phyloP scores from a whole-genome alignment of 2,888 invertebrate genomes.

The Pelosia muscerda region DNA sequence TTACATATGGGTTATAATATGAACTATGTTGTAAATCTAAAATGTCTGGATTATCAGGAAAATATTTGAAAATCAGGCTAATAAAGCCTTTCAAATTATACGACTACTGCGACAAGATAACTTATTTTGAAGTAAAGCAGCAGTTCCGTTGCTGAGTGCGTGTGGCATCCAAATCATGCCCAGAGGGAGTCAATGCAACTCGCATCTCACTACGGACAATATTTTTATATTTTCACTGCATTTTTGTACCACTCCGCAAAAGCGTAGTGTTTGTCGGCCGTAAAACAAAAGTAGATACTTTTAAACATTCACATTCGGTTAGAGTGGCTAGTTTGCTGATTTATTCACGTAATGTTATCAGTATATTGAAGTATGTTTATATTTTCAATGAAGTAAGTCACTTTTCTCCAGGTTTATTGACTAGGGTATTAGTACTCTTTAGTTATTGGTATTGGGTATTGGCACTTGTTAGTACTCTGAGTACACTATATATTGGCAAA shows the following conservation, averaged over 20 bases:
- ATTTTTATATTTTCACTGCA: constrained; percentile 78
- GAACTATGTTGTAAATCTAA: neutral
- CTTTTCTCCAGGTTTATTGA: no score
- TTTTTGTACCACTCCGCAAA: constrained; percentile 67
- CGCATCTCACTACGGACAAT: constrained; percentile 68
- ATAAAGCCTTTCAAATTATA: neutral
- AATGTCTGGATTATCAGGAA: neutral
- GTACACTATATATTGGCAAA: no score
- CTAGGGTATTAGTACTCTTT: neutral
- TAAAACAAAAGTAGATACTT: constrained; percentile 70
- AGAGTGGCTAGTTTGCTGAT: constrained; percentile 50
- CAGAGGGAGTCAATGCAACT: constrained; percentile 68
- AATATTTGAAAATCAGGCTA: neutral
- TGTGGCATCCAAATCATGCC: constrained; percentile 60
- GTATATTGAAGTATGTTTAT: neutral
- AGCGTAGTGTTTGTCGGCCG: constrained; percentile 67
- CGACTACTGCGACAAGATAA: neutral
- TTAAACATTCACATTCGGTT: constrained; percentile 56
- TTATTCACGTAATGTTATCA: constrained; percentile 46
- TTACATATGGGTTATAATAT: neutral
- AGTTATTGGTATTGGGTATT: no score
- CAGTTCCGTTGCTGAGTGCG: constrained; percentile 53
- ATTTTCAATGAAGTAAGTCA: neutral
- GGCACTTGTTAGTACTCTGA: no score
- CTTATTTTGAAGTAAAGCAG: constrained; percentile 8